Evolutionary conservation across 2,888 invertebrate genomes (phyloP).

Genomic region (Ectropis crepuscularia): DNA sequence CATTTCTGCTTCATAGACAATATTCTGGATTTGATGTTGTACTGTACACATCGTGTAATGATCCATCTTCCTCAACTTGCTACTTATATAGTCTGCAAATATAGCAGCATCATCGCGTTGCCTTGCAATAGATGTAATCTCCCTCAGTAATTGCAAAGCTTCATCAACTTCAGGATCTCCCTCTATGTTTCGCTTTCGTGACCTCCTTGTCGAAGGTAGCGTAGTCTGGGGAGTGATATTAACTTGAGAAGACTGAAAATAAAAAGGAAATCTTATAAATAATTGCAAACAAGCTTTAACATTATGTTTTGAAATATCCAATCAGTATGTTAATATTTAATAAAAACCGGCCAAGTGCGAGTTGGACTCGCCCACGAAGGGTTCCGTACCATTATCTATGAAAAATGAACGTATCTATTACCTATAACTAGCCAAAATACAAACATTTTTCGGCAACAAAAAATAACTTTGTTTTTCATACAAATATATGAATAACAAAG

Average conservation of each 20-base stretch:
- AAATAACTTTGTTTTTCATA: constrained; percentile 35
- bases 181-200: constrained; percentile 39
- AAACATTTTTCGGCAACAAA: constrained; percentile 32
- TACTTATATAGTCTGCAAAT: constrained; percentile 44
- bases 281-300: constrained; percentile 40
- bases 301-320: constrained; percentile 38
- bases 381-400: too few species aligned
- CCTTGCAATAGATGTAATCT: constrained; percentile 39
- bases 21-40: constrained; percentile 43
- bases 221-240: constrained; percentile 40
- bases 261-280: constrained; percentile 41
- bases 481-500: constrained; percentile 33
- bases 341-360: constrained; percentile 21
- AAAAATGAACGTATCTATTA: constrained; percentile 28
- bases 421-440: constrained; percentile 34
- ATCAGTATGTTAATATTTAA: constrained; percentile 35
- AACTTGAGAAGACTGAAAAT: constrained; percentile 39
- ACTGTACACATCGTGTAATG: constrained; percentile 40
- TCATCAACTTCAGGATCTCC: constrained; percentile 39
- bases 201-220: constrained; percentile 37
- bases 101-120: constrained; percentile 43
- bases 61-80: constrained; percentile 43
- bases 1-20: constrained; percentile 39
- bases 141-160: constrained; percentile 40
- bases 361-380: too few species aligned